Conservation (phyloP, 1,140 invertebrate species). For the Drosophila serrata region DNA sequence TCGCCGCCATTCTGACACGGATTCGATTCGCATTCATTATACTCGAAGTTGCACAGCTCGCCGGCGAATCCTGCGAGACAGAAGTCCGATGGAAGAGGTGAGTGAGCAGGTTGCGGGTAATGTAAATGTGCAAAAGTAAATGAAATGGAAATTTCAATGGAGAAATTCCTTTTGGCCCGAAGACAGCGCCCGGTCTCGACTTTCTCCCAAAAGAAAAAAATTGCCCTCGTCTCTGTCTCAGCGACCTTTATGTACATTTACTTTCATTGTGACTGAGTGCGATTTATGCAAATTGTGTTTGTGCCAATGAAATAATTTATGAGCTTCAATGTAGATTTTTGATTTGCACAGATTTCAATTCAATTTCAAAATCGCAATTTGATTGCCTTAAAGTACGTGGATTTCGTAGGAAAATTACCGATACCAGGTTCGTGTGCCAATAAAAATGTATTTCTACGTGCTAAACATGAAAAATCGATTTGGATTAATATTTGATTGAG, state of each 20-base stretch:
- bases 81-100: not conserved
- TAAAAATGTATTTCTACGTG: slow-evolving; percentile 7
- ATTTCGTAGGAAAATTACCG: slow-evolving; percentile 6
- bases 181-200: slow-evolving; percentile 13
- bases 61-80: slow-evolving; percentile 89
- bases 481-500: not conserved
- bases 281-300: slow-evolving; percentile 81
- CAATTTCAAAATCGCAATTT: slow-evolving; percentile 31
- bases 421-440: not conserved
- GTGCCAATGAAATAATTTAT: slow-evolving; percentile 80
- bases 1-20: slow-evolving; percentile 94
- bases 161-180: slow-evolving; percentile 9
- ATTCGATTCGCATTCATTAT: slow-evolving; percentile 95
- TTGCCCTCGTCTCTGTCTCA: slow-evolving; percentile 35
- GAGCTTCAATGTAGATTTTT: slow-evolving; percentile 61
- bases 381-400: slow-evolving; percentile 32
- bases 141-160: slow-evolving; percentile 79
- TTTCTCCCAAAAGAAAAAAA: slow-evolving; percentile 18
- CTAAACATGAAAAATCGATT: slow-evolving; percentile 1
- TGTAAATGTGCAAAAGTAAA: slow-evolving; percentile 79
- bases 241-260: slow-evolving; percentile 45
- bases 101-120: slow-evolving; percentile 46
- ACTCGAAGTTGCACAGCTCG: slow-evolving; percentile 90
- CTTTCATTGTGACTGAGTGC: slow-evolving; percentile 67
- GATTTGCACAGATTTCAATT: slow-evolving; percentile 45